Base-by-base conservation (phyloP, 2,797 vertebrate genomes). In the Sciaenops ocellatus region DNA sequence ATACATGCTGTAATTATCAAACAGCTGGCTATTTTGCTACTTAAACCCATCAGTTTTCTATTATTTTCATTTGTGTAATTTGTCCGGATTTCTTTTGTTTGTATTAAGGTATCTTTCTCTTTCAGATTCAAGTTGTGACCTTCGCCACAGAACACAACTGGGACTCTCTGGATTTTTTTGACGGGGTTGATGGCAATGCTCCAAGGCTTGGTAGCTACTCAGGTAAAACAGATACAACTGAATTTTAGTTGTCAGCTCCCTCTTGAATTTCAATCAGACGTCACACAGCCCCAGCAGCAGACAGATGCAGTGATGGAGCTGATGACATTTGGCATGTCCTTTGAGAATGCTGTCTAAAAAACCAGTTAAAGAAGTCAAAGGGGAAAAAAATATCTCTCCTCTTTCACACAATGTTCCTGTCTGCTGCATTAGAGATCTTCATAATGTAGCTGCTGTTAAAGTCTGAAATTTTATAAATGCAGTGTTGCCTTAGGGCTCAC, bases 111-210 rank as follows among this genome's bases (percentile, higher is more conserved):
- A 1, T 85, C 22, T 67, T 70, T 79, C 51, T 71, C 59, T 75
- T 89, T 67, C 69, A 99, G 98, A 97, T 99, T 38, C 98, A 98
- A 88, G 97, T 99, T 63, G 93, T 99, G 83, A 99, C 97, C 93
- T 99, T 99, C 87, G 97, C 98, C 77, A 99, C 98, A 2, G 98
- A 99, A 84, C 98, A 99, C 93, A 99, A 99, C 86, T 99, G 98
- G 98, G 98, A 99, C 91, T 99, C 98, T 3, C 92, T 99, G 91
- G 98, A 99, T 89, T 98, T 99, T 89, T 99, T 98, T 28, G 98
- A 99, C 66, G 98, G 98, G 26, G 94, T 96, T 60, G 98, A 99
- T 91, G 96, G 96, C 87, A 98, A 97, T 42, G 96, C 98, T 85
- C 97, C 96, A 47, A 96, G 98, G 90, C 98, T 99, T 62, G 98